Evolutionary conservation across 2,113 vertebrate genomes (phyloP).

Genomic region (Catagonus wagneri): DNA sequence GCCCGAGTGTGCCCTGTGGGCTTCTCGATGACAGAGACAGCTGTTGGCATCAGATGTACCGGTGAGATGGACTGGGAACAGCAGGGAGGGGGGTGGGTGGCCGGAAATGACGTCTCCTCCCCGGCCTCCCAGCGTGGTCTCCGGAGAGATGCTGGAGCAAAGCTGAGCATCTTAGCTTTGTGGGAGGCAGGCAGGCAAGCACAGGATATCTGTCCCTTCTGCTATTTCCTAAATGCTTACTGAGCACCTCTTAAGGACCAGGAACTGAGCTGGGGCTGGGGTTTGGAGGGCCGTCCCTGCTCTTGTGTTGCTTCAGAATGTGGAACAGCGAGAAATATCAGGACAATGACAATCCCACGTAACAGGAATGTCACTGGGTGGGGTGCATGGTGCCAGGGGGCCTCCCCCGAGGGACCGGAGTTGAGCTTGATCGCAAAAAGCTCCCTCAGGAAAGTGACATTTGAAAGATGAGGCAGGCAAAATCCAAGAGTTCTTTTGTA

Average conservation of each 20-base stretch:
- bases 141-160: background rate
- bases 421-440: rapidly evolving
- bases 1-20: conserved; percentile 90
- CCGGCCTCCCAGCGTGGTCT: background rate
- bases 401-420: too few species aligned
- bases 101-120: background rate
- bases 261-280: background rate
- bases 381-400: background rate
- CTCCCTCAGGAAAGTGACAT: background rate
- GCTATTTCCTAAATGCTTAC: background rate
- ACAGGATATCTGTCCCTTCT: background rate
- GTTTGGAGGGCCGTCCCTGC: background rate
- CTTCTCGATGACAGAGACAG: conserved; percentile 89
- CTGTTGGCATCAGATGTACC: conserved; percentile 86
- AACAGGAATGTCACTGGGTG: rapidly evolving
- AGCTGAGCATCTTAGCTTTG: background rate
- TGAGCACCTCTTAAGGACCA: background rate
- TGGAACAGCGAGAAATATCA: background rate
- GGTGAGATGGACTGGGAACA: conserved; percentile 80
- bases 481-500: background rate
- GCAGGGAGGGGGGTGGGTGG: rapidly evolving
- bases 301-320: background rate
- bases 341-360: background rate
- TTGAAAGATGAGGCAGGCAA: background rate
- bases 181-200: background rate